Conservation (phyloP, 1,140 invertebrate genomes). For the Diabrotica virgifera region DNA sequence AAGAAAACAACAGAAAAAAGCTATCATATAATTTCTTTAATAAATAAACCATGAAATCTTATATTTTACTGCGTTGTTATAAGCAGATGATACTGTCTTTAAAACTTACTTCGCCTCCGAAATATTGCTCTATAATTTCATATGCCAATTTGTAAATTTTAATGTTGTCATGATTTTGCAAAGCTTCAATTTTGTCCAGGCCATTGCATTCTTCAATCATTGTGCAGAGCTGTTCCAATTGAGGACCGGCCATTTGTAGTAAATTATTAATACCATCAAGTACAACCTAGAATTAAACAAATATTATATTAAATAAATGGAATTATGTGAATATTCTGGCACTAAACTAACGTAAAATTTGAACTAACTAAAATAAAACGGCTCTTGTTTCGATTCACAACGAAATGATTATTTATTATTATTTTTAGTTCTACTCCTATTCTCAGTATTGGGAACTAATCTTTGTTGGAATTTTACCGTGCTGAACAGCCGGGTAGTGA, state of each 20-base stretch:
- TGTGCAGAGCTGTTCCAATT: slow-evolving; percentile 75
- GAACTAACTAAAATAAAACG: no score
- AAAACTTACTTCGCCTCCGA: slow-evolving; percentile 74
- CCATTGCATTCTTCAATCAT: slow-evolving; percentile 91
- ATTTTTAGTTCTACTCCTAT: no score
- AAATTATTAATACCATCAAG: slow-evolving; percentile 93
- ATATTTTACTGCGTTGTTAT: no score
- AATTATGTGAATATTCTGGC: background rate
- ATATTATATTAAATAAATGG: background rate
- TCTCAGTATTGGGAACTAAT: no score
- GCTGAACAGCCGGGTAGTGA: no score
- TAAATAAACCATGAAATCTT: background rate
- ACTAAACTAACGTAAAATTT: no score
- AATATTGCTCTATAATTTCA: slow-evolving; percentile 98
- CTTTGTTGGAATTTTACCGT: no score
- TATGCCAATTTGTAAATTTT: slow-evolving; percentile 99
- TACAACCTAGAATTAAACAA: slow-evolving; percentile 59
- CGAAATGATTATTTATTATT: no score
- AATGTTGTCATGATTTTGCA: slow-evolving; percentile 97
- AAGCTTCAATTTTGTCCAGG: slow-evolving; percentile 92
- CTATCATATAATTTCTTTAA: background rate
- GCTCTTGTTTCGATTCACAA: no score
- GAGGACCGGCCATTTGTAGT: slow-evolving; percentile 71
- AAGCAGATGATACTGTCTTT: background rate
- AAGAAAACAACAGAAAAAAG: no score